Conservation (phyloP, 2,888 invertebrate genomes). For the Ligdia adustata region DNA sequence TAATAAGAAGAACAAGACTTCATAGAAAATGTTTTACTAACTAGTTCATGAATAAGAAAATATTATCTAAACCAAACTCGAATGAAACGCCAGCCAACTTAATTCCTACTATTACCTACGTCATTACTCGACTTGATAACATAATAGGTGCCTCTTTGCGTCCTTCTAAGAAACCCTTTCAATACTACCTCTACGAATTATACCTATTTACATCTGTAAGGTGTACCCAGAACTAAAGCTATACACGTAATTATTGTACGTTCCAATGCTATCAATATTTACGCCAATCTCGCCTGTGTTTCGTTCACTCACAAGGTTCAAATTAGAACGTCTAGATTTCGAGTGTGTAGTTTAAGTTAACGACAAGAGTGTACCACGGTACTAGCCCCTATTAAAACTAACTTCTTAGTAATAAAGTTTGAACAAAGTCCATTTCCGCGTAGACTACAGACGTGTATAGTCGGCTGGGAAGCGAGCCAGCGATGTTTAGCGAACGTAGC, state of each 20-base stretch:
- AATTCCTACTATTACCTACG: conserved; percentile 5
- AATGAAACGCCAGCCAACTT: not conserved
- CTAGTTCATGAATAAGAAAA: too few species aligned
- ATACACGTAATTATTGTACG: conserved; percentile 31
- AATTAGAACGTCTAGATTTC: conserved; percentile 25
- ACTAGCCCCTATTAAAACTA: conserved; percentile 58
- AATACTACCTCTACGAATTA: conserved; percentile 33
- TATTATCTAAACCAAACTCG: too few species aligned
- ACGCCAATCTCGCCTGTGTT: conserved; percentile 35
- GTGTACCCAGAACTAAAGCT: conserved; percentile 32
- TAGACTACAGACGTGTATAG: conserved; percentile 46
- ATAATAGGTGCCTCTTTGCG: conserved; percentile 27
- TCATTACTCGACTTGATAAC: conserved; percentile 25
- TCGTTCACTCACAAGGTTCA: conserved; percentile 25
- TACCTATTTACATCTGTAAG: conserved; percentile 38
- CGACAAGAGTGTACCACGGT: conserved; percentile 36
- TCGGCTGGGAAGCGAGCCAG: conserved; percentile 35
- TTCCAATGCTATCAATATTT: conserved; percentile 29
- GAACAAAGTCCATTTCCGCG: conserved; percentile 59
- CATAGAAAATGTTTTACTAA: too few species aligned
- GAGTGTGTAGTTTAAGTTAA: conserved; percentile 34
- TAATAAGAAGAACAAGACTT: too few species aligned
- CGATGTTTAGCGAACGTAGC: conserved; percentile 43
- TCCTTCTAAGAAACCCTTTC: conserved; percentile 34
- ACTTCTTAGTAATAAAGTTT: conserved; percentile 56